phyloP scores from a whole-genome alignment of 2,113 vertebrate species.

The Melanostigma gelatinosum region DNA sequence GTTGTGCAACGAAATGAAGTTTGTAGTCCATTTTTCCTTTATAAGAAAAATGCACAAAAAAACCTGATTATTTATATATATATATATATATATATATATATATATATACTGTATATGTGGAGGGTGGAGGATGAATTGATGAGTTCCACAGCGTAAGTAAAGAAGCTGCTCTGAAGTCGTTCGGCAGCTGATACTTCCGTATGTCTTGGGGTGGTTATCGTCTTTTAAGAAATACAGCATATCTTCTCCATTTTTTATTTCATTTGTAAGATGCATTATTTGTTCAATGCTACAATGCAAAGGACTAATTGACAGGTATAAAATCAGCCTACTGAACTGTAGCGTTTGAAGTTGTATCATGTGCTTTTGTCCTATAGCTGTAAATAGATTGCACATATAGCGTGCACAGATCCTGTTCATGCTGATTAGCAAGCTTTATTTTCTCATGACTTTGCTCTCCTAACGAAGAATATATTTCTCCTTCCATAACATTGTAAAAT shows the following conservation, averaged over 20 bases:
- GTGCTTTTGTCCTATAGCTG: neutral
- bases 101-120: neutral
- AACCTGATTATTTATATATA: no score
- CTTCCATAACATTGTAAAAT: conserved; percentile 11
- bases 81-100: no score
- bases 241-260: neutral
- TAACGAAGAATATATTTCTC: neutral
- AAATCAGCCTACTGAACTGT: neutral
- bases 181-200: neutral
- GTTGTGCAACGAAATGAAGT: neutral
- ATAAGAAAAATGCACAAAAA: neutral
- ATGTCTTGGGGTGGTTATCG: neutral
- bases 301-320: neutral
- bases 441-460: neutral
- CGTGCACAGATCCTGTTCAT: neutral
- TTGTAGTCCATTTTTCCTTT: neutral
- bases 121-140: neutral
- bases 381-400: neutral
- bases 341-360: neutral
- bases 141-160: neutral
- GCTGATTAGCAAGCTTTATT: conserved; percentile 16
- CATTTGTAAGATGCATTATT: neutral
- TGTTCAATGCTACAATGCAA: neutral
- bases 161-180: neutral
- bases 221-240: neutral